These are phyloP conservation scores for Tanytarsus gracilentus DNA, from an alignment of 2,888 invertebrate genomes.

Conservation along the genomic window DNA sequence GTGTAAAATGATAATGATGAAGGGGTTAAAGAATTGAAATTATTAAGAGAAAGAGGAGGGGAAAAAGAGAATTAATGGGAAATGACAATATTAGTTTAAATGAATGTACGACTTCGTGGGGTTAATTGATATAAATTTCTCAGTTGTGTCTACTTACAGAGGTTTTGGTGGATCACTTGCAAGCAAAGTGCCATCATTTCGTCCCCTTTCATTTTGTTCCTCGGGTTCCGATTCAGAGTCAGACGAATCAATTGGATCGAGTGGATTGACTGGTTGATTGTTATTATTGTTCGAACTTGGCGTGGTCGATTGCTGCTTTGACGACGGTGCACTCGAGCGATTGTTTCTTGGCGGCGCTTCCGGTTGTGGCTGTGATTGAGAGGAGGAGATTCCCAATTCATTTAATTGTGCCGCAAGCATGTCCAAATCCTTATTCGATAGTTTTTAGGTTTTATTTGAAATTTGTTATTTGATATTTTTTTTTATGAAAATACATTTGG, in stretches of 20 bases:
- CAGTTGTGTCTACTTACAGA: conserved; percentile 58
- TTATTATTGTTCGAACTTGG: conserved; percentile 41
- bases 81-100: conserved; percentile 31
- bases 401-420: conserved; percentile 92
- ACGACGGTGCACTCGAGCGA: conserved; percentile 37
- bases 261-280: conserved; percentile 49
- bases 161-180: conserved; percentile 96
- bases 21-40: conserved; percentile 32
- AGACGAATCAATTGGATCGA: conserved; percentile 61
- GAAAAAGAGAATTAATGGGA: conserved; percentile 30
- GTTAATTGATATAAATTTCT: not conserved
- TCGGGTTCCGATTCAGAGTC: conserved; percentile 77
- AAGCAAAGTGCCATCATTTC: conserved; percentile 88
- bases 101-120: not conserved
- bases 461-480: conserved; percentile 30
- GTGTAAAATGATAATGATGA: conserved; percentile 34
- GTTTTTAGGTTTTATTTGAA: conserved; percentile 32
- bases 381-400: conserved; percentile 68
- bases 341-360: conserved; percentile 62
- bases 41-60: conserved; percentile 32
- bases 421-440: conserved; percentile 72
- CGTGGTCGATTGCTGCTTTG: conserved; percentile 39
- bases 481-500: conserved; percentile 31
- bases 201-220: conserved; percentile 65
- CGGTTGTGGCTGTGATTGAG: conserved; percentile 51